These are phyloP conservation scores for Oncorhynchus masou DNA, from an alignment of 2,113 vertebrate species.

Conservation along the genomic window DNA sequence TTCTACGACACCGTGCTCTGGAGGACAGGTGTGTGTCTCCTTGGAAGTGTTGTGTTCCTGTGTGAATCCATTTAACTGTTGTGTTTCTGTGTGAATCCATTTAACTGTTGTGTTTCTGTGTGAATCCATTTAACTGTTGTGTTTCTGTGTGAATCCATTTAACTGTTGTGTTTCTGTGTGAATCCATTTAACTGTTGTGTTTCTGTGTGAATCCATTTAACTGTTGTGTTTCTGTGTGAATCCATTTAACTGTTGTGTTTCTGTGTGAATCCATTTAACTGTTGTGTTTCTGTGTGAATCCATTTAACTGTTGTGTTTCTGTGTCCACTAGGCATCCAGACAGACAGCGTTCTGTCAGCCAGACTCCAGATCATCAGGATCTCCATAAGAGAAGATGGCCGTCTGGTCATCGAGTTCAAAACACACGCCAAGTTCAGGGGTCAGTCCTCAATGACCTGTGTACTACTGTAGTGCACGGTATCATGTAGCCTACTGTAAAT, in stretches of 20 bases:
- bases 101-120: slow-evolving; percentile 36
- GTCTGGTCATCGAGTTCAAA: slow-evolving; percentile 96
- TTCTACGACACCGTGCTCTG: slow-evolving; percentile 98
- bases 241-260: too few relatives aligned
- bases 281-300: neutral
- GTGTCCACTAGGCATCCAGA: slow-evolving; percentile 86
- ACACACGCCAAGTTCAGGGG: slow-evolving; percentile 98
- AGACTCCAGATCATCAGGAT: slow-evolving; percentile 95
- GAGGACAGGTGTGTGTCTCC: slow-evolving; percentile 83
- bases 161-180: too few relatives aligned
- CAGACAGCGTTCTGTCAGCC: slow-evolving; percentile 94
- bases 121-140: too few relatives aligned
- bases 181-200: too few relatives aligned
- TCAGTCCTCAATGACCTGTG: slow-evolving; percentile 53
- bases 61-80: neutral
- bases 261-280: too few relatives aligned
- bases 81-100: too few relatives aligned
- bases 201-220: too few relatives aligned
- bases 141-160: too few relatives aligned
- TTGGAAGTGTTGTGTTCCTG: too few relatives aligned
- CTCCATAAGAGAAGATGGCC: slow-evolving; percentile 93
- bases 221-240: too few relatives aligned
- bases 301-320: neutral
- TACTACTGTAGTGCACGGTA: too few relatives aligned
- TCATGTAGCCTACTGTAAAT: too few relatives aligned